These are phyloP conservation scores for Bambusicola thoracicus DNA, from an alignment of 2,113 vertebrate genomes.

Conservation along the genomic window DNA sequence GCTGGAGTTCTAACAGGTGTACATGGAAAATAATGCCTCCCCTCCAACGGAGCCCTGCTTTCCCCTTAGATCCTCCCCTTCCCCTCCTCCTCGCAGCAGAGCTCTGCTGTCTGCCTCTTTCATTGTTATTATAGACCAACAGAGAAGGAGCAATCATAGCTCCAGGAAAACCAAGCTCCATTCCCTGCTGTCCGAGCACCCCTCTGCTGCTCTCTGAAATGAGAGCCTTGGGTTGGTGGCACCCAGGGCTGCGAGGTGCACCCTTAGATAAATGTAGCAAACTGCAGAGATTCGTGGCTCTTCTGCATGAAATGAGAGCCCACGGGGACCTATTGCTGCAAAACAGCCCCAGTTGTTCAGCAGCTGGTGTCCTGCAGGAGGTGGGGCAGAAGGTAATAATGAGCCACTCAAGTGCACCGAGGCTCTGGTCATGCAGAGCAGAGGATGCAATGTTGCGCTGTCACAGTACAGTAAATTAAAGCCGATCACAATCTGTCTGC, in stretches of 20 bases:
- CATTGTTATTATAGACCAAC: neutral
- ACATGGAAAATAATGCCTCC: neutral
- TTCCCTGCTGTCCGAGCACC: neutral
- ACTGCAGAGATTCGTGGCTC: neutral
- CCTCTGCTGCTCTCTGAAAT: neutral
- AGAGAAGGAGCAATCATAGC: neutral
- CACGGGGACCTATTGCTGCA: neutral
- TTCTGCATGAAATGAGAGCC: neutral
- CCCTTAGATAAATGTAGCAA: accelerated
- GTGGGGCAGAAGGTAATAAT: too few species aligned
- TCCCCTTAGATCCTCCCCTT: neutral
- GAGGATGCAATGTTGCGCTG: neutral
- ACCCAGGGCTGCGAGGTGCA: neutral
- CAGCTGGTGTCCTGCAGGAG: neutral
- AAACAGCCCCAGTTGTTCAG: neutral
- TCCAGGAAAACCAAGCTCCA: neutral
- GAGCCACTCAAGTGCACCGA: neutral
- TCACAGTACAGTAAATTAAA: neutral
- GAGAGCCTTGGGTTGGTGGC: neutral
- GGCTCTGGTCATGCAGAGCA: neutral
- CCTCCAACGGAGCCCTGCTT: neutral
- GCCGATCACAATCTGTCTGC: neutral
- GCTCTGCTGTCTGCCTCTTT: neutral
- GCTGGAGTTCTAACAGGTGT: neutral
- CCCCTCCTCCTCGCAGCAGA: neutral